Evolutionary conservation across 2,797 vertebrate genomes (phyloP).

Genomic region (Sebastes oblongus): DNA sequence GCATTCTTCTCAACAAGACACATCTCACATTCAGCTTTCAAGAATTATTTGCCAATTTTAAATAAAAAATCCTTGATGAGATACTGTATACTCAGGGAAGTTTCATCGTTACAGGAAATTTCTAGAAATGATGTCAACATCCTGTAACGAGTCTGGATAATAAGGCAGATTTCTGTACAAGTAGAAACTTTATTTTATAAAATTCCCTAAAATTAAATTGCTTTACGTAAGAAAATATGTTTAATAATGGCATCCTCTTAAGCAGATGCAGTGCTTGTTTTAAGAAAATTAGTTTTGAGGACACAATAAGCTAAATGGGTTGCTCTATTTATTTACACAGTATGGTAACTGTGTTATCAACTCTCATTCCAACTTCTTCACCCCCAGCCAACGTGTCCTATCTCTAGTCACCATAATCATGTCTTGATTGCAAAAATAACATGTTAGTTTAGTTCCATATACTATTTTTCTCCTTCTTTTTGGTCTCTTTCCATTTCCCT

Average conservation of each 20-base stretch:
- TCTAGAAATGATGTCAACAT: not conserved
- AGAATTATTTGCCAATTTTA: too few species aligned
- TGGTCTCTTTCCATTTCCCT: conserved; percentile 51
- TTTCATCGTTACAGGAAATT: not conserved
- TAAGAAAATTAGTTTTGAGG: not conserved
- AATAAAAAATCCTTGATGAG: not conserved
- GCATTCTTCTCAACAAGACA: not conserved
- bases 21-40: not conserved
- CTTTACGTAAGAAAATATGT: not conserved
- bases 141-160: not conserved
- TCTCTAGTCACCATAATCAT: not conserved
- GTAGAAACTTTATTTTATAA: not conserved
- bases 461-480: conserved; percentile 23
- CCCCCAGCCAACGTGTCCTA: not conserved
- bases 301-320: not conserved
- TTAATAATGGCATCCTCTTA: not conserved
- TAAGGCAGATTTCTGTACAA: not conserved
- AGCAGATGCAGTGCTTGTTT: not conserved
- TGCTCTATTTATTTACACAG: not conserved
- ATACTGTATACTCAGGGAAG: not conserved
- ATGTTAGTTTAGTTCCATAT: conserved; percentile 18
- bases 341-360: not conserved
- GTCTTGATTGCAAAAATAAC: conserved; percentile 12
- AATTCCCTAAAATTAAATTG: not conserved
- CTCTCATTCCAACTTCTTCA: not conserved